Evolutionary conservation across 2,797 vertebrate genomes (phyloP), one percentile per base, ranked within the genome.

Genomic region (Fistularia tabacaria): DNA sequence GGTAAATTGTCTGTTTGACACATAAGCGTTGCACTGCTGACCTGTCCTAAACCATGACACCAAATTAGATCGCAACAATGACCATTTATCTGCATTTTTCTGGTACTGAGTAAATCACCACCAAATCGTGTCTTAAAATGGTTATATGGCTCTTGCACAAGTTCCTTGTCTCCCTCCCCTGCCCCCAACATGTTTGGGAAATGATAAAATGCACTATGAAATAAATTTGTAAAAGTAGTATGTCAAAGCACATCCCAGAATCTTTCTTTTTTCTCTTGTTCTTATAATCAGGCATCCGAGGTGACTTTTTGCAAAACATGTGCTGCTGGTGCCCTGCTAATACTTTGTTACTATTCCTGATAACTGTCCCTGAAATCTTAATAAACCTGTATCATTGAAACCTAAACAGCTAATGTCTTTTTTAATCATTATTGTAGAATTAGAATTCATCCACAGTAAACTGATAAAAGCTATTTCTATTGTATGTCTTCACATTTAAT

Each of bases 81-180:
- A 73, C 63, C 69, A 72, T 79, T 67, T 77, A 75, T 73, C 57
- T 73, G 54, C 76, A 69, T 79, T 77, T 63, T 74, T 77, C 72
- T 74, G 59, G 65, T 79, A 74, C 62, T 66, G 71, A 64, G 60
- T 77, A 80, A 57, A 83, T 84, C 74, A 81, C 83, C 85, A 84
- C 85, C 88, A 88, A 85, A 85, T 83, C 85, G 88, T 88, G 87
- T 90, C 88, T 89, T 90, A 89, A 85, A 66, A 74, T 79, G 84
- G 71, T 74, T 81, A 77, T 73, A 73, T 76, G 62, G 85, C 77
- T 89, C 77, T 85, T 88, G 84, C 87, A 87, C 83, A 87, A 76
- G 79, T 73, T 83, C 81, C 71, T 75, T 59, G 63, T 76, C 72
- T 82, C 71, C 59, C 63, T 59, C 36, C 49, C 53, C 9, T 42